phyloP scores from a whole-genome alignment of 1,140 invertebrate genomes.

The Megalopta genalis region DNA sequence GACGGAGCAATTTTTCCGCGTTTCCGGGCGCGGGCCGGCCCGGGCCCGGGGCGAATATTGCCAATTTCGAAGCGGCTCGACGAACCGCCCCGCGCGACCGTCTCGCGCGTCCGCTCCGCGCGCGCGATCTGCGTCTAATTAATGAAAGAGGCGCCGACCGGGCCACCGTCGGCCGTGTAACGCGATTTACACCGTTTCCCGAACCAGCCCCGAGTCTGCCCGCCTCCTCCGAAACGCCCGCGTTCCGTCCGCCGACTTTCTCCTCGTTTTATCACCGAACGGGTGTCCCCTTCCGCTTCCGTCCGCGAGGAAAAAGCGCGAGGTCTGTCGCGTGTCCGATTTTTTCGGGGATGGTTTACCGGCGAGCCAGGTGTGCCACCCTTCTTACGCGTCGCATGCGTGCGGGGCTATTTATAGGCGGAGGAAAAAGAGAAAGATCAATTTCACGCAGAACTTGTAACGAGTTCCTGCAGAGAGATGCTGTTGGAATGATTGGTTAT shows the following conservation, averaged over 20 bases:
- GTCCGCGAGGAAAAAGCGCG: neutral
- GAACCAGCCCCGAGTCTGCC: neutral
- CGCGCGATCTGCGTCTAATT: neutral
- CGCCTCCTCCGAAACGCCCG: neutral
- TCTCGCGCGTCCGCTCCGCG: too few relatives aligned
- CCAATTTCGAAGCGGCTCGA: too few relatives aligned
- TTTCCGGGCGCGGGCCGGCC: neutral
- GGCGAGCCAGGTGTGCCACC: too few relatives aligned
- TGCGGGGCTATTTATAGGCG: too few relatives aligned
- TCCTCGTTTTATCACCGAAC: neutral
- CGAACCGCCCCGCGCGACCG: too few relatives aligned
- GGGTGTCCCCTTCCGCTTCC: conserved; percentile 3
- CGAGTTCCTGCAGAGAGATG: too few relatives aligned
- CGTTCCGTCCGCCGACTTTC: neutral
- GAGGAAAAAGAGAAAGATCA: too few relatives aligned
- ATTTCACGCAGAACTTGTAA: too few relatives aligned
- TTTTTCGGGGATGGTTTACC: too few relatives aligned
- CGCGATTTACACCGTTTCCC: neutral
- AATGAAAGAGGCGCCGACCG: neutral
- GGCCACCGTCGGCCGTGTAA: neutral
- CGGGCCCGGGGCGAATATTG: too few relatives aligned
- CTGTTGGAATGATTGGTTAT: too few relatives aligned
- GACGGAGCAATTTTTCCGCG: neutral
- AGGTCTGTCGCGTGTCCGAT: conserved; percentile 24
- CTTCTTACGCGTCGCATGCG: too few relatives aligned